Evolutionary conservation across 1,140 invertebrate genomes (phyloP).

Genomic region (Cherax destructor): DNA sequence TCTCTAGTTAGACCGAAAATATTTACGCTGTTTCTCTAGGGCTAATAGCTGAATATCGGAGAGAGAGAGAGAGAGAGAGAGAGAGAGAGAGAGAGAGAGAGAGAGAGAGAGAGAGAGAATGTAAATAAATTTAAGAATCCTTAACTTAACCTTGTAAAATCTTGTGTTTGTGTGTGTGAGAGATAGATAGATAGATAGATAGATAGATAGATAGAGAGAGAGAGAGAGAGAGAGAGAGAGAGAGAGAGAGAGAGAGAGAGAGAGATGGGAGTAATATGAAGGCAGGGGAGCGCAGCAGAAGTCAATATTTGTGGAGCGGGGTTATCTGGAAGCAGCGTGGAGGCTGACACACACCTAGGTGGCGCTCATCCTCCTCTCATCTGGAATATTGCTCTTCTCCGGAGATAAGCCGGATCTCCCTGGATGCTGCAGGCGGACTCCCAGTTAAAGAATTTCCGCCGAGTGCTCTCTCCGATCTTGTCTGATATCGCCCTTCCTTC

Average conservation of each 20-base stretch:
- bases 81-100: neutral
- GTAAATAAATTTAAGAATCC: too few species aligned
- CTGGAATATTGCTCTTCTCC: neutral
- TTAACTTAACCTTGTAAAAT: too few species aligned
- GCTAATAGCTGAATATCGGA: neutral
- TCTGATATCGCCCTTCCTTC: neutral
- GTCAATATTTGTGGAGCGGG: neutral
- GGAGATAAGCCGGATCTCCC: neutral
- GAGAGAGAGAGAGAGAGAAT: neutral
- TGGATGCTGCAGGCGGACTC: neutral
- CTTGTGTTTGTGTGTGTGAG: too few species aligned
- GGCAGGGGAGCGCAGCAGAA: neutral
- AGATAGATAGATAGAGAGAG: too few species aligned
- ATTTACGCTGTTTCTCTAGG: neutral
- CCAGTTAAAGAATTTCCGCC: neutral
- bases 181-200: too few species aligned
- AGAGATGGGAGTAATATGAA: neutral
- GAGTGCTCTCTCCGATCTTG: neutral
- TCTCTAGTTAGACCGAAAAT: too few species aligned
- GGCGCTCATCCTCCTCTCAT: neutral
- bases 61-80: conserved; percentile 1
- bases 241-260: too few species aligned
- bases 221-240: too few species aligned
- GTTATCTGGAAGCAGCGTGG: neutral
- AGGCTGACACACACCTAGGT: neutral